Base-by-base conservation (phyloP, 1,140 invertebrate species). In the Euura lappo region DNA sequence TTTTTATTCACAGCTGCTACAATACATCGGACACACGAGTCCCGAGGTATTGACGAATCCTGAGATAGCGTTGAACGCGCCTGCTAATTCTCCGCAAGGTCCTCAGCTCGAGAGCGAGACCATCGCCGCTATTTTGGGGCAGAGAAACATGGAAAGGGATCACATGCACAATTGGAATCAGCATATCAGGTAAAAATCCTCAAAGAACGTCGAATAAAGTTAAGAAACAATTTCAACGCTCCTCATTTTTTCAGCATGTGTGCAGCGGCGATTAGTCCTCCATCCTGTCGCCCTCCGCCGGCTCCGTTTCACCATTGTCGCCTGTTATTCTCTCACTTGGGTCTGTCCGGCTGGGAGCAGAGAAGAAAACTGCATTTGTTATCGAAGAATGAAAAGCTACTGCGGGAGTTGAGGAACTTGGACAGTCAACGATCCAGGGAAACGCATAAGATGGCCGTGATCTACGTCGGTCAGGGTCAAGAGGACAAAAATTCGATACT, bases 361-460 rank as follows among this genome's bases (percentile, higher is more conserved):
- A 90, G 97, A 6, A 89, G 91, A 45, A 92, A 94, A 74, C 91
- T 98, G 75, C 94, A 99, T 86, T 88, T 99, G 45, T 87, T 99
- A 45, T 93, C 94, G 68, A 96, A 98, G 80, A 97, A 94, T 80
- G 97, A 99, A 77, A 94, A 97, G 73, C 86, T 99, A 68, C 83
- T 99, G 45, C 88, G 98, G 13, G 97, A 99, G 88, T 81, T 99
- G 64, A 92, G 97, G 73, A 97, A 99, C 87, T 89, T 99, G 28
- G 98, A 99, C 84, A 91, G 92, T 74, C 97, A 98, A 87, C 93
- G 92, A 80, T 91, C 95, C 78, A 91, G 98, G 44, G 98, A 99
- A 84, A 99, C 98, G 1, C 98, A 99, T 86, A 99, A 99, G 89
- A 95, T 99, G 81, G 99, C 98, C 7, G 97, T 99, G 2, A 98